These are phyloP conservation scores for Acanthacorydalis orientalis DNA, from an alignment of 2,888 invertebrate genomes.

Conservation along the genomic window DNA sequence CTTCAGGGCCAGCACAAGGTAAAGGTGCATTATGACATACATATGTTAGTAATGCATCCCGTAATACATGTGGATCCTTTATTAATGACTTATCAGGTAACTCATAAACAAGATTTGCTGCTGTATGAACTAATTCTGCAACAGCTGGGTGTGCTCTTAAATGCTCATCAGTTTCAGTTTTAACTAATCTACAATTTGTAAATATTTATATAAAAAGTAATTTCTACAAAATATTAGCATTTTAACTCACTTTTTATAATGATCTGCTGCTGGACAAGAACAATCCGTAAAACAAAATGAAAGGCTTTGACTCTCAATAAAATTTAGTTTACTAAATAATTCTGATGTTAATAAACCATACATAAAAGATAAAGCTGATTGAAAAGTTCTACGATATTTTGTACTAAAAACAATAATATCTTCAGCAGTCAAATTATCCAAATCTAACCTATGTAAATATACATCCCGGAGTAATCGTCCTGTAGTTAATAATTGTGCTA, in stretches of 20 bases:
- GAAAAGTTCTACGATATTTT: constrained; percentile 75
- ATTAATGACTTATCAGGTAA: constrained; percentile 40
- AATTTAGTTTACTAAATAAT: constrained; percentile 42
- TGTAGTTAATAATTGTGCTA: constrained; percentile 64
- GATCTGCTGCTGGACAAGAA: constrained; percentile 54
- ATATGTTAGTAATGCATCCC: constrained; percentile 70
- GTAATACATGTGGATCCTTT: constrained; percentile 50
- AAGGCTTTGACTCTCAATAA: constrained; percentile 64
- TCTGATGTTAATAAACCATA: constrained; percentile 54
- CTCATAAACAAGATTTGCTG: constrained; percentile 46
- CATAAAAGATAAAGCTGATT: constrained; percentile 69
- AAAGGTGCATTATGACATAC: constrained; percentile 69
- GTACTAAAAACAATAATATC: constrained; percentile 63
- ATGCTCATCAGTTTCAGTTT: constrained; percentile 42
- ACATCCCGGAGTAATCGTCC: constrained; percentile 48
- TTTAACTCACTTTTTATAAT: constrained; percentile 30
- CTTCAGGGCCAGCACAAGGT: constrained; percentile 47
- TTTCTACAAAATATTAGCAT: constrained; percentile 16
- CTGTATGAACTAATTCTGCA: constrained; percentile 46
- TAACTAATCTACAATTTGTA: constrained; percentile 25
- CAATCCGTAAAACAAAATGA: constrained; percentile 77
- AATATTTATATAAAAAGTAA: constrained; percentile 20
- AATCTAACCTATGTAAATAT: constrained; percentile 32
- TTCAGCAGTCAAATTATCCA: constrained; percentile 28
- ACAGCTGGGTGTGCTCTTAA: constrained; percentile 60